phyloP scores from a whole-genome alignment of 2,888 invertebrate genomes.

The Pyrochroa serraticornis region DNA sequence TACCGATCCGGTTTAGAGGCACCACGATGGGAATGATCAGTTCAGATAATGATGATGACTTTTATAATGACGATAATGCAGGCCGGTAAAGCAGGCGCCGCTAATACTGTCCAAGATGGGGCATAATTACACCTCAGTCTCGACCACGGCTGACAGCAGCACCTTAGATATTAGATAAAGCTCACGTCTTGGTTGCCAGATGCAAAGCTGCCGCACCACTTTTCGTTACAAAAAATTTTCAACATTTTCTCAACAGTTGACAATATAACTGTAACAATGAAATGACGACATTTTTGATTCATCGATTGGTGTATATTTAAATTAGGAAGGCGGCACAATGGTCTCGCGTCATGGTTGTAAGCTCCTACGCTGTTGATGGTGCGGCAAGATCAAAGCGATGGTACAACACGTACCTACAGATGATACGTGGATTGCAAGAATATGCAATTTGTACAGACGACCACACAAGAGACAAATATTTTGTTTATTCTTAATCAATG shows the following conservation, averaged over 20 bases:
- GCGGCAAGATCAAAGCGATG: constrained; percentile 26
- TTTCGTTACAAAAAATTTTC: too few relatives aligned
- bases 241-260: too few relatives aligned
- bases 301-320: too few relatives aligned
- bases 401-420: constrained; percentile 23
- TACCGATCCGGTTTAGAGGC: constrained; percentile 21
- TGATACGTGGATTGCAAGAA: constrained; percentile 16
- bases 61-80: constrained; percentile 58
- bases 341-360: too few relatives aligned
- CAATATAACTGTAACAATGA: too few relatives aligned
- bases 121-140: constrained; percentile 55
- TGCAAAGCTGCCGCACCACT: background rate
- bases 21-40: constrained; percentile 50
- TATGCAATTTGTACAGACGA: constrained; percentile 25
- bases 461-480: constrained; percentile 21
- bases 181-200: constrained; percentile 26
- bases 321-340: too few relatives aligned
- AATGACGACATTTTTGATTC: too few relatives aligned
- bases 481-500: background rate
- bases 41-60: constrained; percentile 58
- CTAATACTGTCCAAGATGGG: constrained; percentile 52
- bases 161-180: constrained; percentile 50
- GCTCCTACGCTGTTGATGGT: constrained; percentile 14
- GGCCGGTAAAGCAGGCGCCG: constrained; percentile 56
- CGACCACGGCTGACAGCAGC: constrained; percentile 48